Percentiles rank a stretch among this genome's conserved stretches.
Conservation (phyloP, 2,113 vertebrate species). For the Prunella fulvescens region DNA sequence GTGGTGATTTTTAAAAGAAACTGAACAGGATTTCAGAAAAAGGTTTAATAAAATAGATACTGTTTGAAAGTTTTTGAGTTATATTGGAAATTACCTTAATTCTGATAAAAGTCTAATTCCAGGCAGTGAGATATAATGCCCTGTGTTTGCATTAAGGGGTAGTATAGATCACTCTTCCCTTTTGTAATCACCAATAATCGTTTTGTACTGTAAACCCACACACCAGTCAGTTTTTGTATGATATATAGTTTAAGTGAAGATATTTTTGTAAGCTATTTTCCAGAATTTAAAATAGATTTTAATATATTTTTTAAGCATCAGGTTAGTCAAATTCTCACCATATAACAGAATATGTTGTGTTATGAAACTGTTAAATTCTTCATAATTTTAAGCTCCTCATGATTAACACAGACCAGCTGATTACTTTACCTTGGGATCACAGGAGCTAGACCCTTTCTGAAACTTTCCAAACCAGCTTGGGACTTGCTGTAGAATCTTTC, state of each 20-base stretch:
- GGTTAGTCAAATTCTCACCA: constrained; percentile 15
- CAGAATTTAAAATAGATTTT: constrained; percentile 40
- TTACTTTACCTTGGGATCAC: background rate
- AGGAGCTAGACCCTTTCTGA: background rate
- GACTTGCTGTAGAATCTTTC: background rate
- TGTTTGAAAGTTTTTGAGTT: constrained; percentile 26
- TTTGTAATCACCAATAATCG: constrained; percentile 26
- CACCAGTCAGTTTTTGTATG: background rate
- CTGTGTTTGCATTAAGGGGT: constrained; percentile 14
- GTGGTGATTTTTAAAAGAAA: constrained; percentile 57
- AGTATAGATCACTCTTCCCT: constrained; percentile 41
- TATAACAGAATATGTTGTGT: constrained; percentile 15
- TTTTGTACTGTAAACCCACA: constrained; percentile 47
- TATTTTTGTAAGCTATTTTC: constrained; percentile 42
- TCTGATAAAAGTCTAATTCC: background rate
- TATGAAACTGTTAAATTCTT: constrained; percentile 13
- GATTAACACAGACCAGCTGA: constrained; percentile 20
- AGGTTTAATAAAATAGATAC: constrained; percentile 33
- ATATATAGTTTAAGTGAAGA: constrained; percentile 7
- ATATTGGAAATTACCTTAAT: constrained; percentile 15
- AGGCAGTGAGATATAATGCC: constrained; percentile 30
- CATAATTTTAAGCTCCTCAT: constrained; percentile 48
- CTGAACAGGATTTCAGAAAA: constrained; percentile 31
- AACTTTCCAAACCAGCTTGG: background rate
- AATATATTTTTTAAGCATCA: constrained; percentile 67